phyloP scores from a whole-genome alignment of 2,797 vertebrate genomes.

The Paedocypris micromegethes region DNA sequence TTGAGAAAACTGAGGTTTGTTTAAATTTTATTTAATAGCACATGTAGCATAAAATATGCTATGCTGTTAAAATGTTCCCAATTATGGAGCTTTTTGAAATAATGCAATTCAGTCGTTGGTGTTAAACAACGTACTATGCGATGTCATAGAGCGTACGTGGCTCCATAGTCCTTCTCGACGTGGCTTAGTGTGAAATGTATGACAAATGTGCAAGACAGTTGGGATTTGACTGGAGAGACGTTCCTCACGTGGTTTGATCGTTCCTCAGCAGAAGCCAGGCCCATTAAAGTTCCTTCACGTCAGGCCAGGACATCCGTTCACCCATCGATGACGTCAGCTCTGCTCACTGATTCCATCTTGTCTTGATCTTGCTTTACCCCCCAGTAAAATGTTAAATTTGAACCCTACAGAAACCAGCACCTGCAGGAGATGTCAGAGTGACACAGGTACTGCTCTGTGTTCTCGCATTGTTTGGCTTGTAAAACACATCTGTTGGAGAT shows the following conservation, averaged over 20 bases:
- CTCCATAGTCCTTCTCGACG: not conserved
- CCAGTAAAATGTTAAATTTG: conserved; percentile 79
- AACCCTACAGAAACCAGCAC: conserved; percentile 84
- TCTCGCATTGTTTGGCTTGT: conserved; percentile 74
- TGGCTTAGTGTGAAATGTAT: conserved; percentile 11
- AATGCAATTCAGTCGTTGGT: too few relatives aligned
- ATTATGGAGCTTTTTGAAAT: too few relatives aligned
- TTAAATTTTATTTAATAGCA: too few relatives aligned
- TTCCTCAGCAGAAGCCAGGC: not conserved
- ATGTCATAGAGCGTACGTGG: too few relatives aligned
- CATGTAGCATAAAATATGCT: too few relatives aligned
- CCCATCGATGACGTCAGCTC: conserved; percentile 37
- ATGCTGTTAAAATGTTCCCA: too few relatives aligned
- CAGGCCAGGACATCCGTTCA: conserved; percentile 35
- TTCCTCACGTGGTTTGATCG: not conserved
- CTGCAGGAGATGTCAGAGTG: conserved; percentile 86
- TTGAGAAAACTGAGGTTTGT: too few relatives aligned
- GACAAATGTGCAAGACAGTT: conserved; percentile 49
- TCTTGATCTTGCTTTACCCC: conserved; percentile 58
- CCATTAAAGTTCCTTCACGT: conserved; percentile 28
- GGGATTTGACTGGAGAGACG: conserved; percentile 33
- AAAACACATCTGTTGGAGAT: conserved; percentile 61
- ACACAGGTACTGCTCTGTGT: conserved; percentile 81
- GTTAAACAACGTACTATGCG: too few relatives aligned
- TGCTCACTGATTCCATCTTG: conserved; percentile 58